phyloP scores from a whole-genome alignment of 2,797 vertebrate genomes.

The Paramormyrops hopkinsi region DNA sequence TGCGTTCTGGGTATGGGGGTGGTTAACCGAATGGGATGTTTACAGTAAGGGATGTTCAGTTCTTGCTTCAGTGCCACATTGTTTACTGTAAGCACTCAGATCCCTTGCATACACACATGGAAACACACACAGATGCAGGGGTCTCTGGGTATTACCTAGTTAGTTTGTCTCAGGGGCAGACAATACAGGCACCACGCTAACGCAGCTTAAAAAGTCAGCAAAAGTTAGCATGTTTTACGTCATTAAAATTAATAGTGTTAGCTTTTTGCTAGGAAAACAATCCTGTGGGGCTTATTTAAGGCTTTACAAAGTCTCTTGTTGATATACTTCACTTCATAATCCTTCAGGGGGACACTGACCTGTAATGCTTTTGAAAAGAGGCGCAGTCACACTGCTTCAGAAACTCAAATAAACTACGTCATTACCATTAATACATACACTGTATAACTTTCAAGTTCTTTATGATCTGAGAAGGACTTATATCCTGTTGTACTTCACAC shows the following conservation, averaged over 20 bases:
- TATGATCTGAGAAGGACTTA: background rate
- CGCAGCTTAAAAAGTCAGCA: background rate
- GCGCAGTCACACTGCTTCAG: too few relatives aligned
- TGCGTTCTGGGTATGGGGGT: background rate
- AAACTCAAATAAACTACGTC: background rate
- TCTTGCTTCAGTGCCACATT: slow-evolving; percentile 45
- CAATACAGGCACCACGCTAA: background rate
- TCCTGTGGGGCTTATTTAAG: slow-evolving; percentile 32
- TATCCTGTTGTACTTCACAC: background rate
- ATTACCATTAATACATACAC: background rate
- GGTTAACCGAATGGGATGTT: slow-evolving; percentile 56
- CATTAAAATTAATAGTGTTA: background rate
- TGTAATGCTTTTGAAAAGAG: background rate
- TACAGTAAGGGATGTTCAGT: slow-evolving; percentile 42
- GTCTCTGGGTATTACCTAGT: background rate
- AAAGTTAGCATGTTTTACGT: background rate
- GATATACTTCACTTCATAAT: background rate
- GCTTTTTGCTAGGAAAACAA: slow-evolving; percentile 30
- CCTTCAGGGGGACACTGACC: background rate
- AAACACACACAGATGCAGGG: slow-evolving; percentile 8
- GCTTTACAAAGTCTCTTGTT: background rate
- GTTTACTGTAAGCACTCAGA: slow-evolving; percentile 45
- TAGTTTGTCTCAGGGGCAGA: background rate
- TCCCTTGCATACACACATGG: slow-evolving; percentile 18
- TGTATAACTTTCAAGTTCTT: background rate